These are phyloP conservation scores for Patiria pectinifera DNA, from an alignment of 53 echinoderm and acorn worm species.

Conservation along the genomic window DNA sequence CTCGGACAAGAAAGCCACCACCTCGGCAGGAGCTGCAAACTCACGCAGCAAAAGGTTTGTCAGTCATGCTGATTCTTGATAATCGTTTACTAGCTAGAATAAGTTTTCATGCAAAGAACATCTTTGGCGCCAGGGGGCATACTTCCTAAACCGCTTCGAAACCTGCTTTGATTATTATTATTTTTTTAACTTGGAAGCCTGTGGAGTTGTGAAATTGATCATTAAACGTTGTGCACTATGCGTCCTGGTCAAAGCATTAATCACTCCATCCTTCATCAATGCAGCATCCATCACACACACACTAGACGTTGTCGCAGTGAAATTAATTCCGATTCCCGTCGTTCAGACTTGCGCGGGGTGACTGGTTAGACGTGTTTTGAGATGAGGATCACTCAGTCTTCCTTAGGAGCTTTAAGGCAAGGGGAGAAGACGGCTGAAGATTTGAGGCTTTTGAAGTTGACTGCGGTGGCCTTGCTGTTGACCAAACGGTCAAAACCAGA, in stretches of 20 bases:
- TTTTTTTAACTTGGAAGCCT: neutral
- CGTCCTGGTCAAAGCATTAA: neutral
- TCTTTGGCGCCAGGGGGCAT: slow-evolving; percentile 20
- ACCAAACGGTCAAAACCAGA: neutral
- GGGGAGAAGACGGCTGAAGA: slow-evolving; percentile 18
- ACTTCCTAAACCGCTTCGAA: slow-evolving; percentile 3
- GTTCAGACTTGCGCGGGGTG: neutral
- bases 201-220: neutral
- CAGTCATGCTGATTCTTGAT: slow-evolving; percentile 58
- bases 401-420: neutral
- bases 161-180: slow-evolving; percentile 9
- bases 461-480: neutral
- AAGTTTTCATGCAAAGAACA: slow-evolving; percentile 27
- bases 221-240: neutral
- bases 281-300: neutral
- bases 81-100: slow-evolving; percentile 61
- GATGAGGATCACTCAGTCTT: slow-evolving; percentile 38
- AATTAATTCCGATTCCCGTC: neutral
- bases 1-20: slow-evolving; percentile 71
- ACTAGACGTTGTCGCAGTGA: neutral
- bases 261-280: neutral
- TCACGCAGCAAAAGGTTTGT: slow-evolving; percentile 95
- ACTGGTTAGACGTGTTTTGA: slow-evolving; percentile 2
- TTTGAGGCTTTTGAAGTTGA: neutral
- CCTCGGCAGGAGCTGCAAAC: slow-evolving; percentile 56